Percentiles rank a stretch among this genome's conserved stretches.
Conservation (phyloP, 2,113 vertebrate genomes). For the Sialia sialis region DNA sequence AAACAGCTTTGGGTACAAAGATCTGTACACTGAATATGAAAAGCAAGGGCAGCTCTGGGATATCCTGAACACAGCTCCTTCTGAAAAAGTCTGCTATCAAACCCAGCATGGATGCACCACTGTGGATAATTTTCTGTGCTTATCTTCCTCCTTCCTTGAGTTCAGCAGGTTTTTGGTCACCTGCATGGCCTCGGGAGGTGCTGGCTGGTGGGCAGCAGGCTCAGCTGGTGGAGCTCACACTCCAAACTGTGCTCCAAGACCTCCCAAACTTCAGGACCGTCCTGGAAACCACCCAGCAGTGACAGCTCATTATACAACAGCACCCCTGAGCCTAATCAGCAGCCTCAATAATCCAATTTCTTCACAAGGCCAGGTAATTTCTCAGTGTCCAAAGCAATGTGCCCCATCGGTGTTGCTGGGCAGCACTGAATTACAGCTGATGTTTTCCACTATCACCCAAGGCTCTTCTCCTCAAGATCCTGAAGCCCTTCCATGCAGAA, state of each 20-base stretch:
- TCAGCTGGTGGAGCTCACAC: background rate
- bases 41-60: background rate
- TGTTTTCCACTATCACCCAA: background rate
- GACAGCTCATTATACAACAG: accelerated
- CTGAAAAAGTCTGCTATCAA: background rate
- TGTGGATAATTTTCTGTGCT: background rate
- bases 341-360: background rate
- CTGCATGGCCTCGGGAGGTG: background rate
- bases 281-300: background rate
- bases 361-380: background rate
- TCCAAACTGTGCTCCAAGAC: background rate
- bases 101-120: accelerated
- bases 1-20: background rate
- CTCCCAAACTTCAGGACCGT: background rate
- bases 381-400: no score
- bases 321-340: background rate
- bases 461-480: background rate
- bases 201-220: background rate
- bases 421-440: background rate
- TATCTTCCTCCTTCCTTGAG: background rate
- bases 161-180: background rate
- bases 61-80: background rate
- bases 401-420: accelerated
- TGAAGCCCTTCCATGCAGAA: background rate
- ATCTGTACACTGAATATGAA: background rate